Conservation (phyloP, 2,888 invertebrate genomes). For the Idaea biselata region DNA sequence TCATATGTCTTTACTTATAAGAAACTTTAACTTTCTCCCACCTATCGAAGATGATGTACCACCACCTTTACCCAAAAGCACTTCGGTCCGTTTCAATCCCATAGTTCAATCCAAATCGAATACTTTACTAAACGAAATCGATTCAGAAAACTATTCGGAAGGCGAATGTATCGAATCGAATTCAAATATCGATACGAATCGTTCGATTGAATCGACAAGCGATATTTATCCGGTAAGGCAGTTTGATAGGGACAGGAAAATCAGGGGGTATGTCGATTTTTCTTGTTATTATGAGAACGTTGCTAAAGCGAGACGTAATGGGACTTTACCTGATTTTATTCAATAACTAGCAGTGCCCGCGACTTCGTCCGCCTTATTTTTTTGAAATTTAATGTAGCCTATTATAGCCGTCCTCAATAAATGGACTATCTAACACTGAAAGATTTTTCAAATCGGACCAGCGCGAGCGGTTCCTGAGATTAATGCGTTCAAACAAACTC, state of each 20-base stretch:
- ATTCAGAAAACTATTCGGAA: slow-evolving; percentile 66
- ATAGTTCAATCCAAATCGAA: slow-evolving; percentile 78
- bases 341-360: slow-evolving; percentile 38
- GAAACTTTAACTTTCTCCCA: slow-evolving; percentile 91
- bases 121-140: slow-evolving; percentile 65
- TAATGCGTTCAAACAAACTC: too few relatives aligned
- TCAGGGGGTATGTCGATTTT: slow-evolving; percentile 92
- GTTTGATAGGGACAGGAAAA: slow-evolving; percentile 83
- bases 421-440: too few relatives aligned
- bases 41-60: slow-evolving; percentile 61
- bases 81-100: slow-evolving; percentile 82
- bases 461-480: too few relatives aligned
- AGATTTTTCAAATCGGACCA: too few relatives aligned
- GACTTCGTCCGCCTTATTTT: too few relatives aligned
- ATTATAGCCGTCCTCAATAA: too few relatives aligned
- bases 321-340: slow-evolving; percentile 84
- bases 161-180: slow-evolving; percentile 47
- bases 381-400: too few relatives aligned
- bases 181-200: slow-evolving; percentile 63
- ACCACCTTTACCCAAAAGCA: slow-evolving; percentile 65
- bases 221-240: slow-evolving; percentile 63
- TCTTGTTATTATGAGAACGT: slow-evolving; percentile 88
- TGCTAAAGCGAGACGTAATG: slow-evolving; percentile 83
- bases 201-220: slow-evolving; percentile 64
- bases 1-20: slow-evolving; percentile 91